Conservation (phyloP, 2,797 vertebrate genomes). For the Aratinga solstitialis region DNA sequence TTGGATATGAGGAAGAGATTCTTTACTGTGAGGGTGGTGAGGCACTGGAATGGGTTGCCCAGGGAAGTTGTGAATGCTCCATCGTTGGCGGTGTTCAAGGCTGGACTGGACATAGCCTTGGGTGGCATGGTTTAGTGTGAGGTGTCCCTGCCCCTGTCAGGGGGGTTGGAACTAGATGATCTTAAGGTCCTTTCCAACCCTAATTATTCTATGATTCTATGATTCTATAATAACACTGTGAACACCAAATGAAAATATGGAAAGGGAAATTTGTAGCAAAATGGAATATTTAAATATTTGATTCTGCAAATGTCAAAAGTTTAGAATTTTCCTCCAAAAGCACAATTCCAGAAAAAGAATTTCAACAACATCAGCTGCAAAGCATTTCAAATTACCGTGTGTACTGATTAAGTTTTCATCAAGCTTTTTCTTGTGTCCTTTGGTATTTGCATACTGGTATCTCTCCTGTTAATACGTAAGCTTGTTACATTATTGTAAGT, state of each 20-base stretch:
- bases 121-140: no score
- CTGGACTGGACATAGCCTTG: no score
- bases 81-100: no score
- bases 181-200: no score
- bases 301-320: not conserved
- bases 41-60: no score
- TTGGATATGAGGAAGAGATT: no score
- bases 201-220: no score
- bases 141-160: no score
- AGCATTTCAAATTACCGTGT: not conserved
- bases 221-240: not conserved
- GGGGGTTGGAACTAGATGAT: no score
- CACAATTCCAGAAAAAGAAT: not conserved
- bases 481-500: not conserved
- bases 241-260: not conserved
- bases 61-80: no score
- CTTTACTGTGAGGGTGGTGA: no score
- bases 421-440: not conserved
- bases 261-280: not conserved
- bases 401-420: not conserved
- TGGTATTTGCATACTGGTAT: not conserved
- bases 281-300: slow-evolving; percentile 3
- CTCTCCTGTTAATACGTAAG: not conserved
- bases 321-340: not conserved
- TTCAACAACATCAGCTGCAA: not conserved